Conservation (phyloP, 2,113 vertebrate genomes). For the Microtus pennsylvanicus region DNA sequence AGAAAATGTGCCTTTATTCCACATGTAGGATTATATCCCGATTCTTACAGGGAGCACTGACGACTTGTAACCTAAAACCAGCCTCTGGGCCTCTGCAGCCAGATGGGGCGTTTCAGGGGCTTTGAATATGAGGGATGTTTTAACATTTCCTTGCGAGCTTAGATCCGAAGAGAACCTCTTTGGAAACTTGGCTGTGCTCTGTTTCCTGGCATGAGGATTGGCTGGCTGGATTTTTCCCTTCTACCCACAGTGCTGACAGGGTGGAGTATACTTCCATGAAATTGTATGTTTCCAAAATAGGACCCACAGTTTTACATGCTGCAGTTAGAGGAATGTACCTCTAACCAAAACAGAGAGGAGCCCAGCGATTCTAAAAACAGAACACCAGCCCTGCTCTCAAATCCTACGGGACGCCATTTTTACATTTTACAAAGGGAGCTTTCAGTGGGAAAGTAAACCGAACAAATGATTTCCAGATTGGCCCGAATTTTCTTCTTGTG, state of each 20-base stretch:
- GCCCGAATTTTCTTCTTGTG: not conserved
- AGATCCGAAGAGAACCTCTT: conserved; percentile 72
- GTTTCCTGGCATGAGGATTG: conserved; percentile 72
- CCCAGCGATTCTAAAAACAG: conserved; percentile 50
- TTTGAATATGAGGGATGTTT: conserved; percentile 58
- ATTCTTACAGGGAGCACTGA: conserved; percentile 43
- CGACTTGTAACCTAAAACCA: conserved; percentile 31
- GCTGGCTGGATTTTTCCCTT: conserved; percentile 64
- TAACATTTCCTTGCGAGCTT: conserved; percentile 68
- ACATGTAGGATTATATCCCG: not conserved
- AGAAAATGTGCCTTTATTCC: not conserved
- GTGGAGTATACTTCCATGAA: conserved; percentile 81
- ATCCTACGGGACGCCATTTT: not conserved
- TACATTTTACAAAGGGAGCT: conserved; percentile 45
- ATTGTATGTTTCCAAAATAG: conserved; percentile 84
- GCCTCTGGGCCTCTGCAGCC: conserved; percentile 23
- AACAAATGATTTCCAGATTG: not conserved
- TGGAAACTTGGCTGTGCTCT: conserved; percentile 76
- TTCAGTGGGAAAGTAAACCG: conserved; percentile 65
- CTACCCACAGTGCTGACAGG: conserved; percentile 76
- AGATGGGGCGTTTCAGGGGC: conserved; percentile 51
- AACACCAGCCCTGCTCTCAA: conserved; percentile 3
- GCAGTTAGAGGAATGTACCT: conserved; percentile 60
- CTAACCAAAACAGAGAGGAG: conserved; percentile 56
- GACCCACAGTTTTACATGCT: conserved; percentile 53